phyloP scores from a whole-genome alignment of 2,888 invertebrate species.

The Dryobotodes eremita region DNA sequence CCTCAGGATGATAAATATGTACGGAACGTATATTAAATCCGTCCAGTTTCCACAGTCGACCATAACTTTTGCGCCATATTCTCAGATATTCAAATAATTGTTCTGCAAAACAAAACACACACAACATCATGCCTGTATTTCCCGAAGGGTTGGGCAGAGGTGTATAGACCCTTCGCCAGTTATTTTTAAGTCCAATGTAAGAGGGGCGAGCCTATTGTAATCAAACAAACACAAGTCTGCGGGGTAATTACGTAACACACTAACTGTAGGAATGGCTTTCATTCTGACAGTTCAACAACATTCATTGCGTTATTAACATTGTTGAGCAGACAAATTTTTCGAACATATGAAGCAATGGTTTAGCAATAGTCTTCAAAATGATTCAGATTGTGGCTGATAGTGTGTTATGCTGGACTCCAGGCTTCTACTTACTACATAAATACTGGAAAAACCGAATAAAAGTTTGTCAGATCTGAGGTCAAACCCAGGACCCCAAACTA shows the following conservation, averaged over 20 bases:
- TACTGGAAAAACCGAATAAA: no score
- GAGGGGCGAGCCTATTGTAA: background rate
- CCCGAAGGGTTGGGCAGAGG: background rate
- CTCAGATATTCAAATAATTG: background rate
- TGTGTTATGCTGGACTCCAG: no score
- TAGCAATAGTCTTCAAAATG: no score
- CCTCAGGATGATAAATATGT: conserved; percentile 11
- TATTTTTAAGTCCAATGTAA: background rate
- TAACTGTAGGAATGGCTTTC: no score
- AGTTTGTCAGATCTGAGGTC: no score
- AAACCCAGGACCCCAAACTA: background rate
- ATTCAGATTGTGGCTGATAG: no score
- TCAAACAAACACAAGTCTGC: background rate
- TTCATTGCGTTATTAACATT: no score
- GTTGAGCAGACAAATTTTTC: no score
- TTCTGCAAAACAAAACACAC: background rate
- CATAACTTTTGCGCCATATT: conserved; percentile 6
- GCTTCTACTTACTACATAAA: no score
- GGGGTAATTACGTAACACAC: no score
- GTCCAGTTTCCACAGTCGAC: conserved; percentile 4
- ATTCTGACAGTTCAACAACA: no score
- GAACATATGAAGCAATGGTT: no score
- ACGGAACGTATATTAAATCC: background rate
- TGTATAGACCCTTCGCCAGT: background rate
- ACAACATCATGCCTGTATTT: background rate